These are phyloP conservation scores for Nowickia ferox DNA, from an alignment of 2,888 invertebrate genomes.

Conservation along the genomic window DNA sequence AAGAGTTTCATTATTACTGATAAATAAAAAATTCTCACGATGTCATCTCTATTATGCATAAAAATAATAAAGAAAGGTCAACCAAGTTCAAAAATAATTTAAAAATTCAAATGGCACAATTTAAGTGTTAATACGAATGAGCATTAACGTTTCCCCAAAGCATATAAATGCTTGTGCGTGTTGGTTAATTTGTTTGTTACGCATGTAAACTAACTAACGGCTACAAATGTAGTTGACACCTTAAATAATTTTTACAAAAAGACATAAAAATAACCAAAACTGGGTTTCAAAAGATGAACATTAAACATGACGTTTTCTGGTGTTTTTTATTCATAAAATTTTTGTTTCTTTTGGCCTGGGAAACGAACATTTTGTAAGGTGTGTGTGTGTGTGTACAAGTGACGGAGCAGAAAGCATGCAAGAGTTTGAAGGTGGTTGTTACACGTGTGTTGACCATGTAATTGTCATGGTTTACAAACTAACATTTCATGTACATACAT, in stretches of 20 bases:
- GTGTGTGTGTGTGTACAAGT: neutral
- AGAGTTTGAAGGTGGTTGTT: conserved; percentile 44
- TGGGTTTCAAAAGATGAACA: neutral
- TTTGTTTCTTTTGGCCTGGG: neutral
- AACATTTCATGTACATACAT: neutral
- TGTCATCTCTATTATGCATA: too few species aligned
- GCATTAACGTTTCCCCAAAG: neutral
- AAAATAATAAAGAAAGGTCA: too few species aligned
- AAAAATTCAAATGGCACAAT: too few species aligned
- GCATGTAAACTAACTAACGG: neutral
- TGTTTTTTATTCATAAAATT: neutral
- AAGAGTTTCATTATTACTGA: too few species aligned
- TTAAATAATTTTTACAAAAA: neutral
- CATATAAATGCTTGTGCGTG: conserved; percentile 14
- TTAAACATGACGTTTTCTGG: conserved; percentile 15
- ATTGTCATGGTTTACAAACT: conserved; percentile 38
- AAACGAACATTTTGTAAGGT: conserved; percentile 23
- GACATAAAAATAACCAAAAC: conserved; percentile 1
- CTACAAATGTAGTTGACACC: conserved; percentile 9
- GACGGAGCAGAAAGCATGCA: neutral
- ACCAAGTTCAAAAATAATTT: too few species aligned
- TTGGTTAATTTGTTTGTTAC: neutral
- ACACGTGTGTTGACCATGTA: conserved; percentile 55
- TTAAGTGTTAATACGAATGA: too few species aligned
- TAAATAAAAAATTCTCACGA: too few species aligned